Conservation (phyloP, 2,888 invertebrate genomes). For the Toxonevra muliebris region DNA sequence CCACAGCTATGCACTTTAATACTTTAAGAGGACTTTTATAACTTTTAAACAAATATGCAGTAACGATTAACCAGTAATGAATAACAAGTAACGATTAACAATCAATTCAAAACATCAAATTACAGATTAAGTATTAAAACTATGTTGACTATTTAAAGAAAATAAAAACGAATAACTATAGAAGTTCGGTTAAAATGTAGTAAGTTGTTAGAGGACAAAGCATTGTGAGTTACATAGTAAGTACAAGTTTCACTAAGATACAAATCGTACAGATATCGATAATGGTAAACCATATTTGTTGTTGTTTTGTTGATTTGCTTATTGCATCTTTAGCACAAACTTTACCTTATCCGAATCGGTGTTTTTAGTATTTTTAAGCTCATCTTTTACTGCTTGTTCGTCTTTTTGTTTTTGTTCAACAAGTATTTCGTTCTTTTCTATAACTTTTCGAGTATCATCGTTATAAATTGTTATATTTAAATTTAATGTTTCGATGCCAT, state of each 20-base stretch:
- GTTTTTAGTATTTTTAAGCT: conserved; percentile 35
- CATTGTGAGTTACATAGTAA: no score
- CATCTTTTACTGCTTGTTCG: conserved; percentile 33
- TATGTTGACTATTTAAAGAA: background rate
- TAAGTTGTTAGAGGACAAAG: background rate
- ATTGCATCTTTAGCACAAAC: background rate
- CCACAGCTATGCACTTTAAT: background rate
- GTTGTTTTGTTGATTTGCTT: conserved; percentile 10
- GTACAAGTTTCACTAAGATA: no score
- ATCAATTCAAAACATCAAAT: no score
- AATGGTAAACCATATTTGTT: background rate
- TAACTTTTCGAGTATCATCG: conserved; percentile 17
- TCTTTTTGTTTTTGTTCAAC: conserved; percentile 21
- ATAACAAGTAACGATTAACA: no score
- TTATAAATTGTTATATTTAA: conserved; percentile 27
- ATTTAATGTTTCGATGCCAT: conserved; percentile 31
- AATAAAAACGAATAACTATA: background rate
- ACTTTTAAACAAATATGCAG: no score
- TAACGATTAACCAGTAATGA: no score
- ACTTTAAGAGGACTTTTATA: background rate
- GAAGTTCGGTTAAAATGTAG: background rate
- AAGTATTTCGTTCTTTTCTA: conserved; percentile 13
- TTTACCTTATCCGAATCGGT: conserved; percentile 37
- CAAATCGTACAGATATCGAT: no score
- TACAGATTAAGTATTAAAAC: no score